Conservation (phyloP, 2,888 invertebrate species). For the Limenitis camilla region DNA sequence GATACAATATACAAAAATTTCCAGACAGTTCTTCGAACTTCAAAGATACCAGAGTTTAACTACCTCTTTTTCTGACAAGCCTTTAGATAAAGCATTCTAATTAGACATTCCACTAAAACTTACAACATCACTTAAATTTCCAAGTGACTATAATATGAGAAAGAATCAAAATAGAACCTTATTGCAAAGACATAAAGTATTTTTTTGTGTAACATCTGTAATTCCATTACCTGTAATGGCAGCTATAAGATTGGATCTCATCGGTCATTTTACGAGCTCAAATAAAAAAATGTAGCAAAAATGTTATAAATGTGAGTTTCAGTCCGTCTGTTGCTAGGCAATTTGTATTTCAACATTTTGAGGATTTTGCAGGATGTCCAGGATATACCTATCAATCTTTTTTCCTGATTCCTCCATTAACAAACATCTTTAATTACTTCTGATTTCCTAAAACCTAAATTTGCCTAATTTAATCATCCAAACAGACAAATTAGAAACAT, state of each 20-base stretch:
- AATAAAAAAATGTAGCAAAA: slow-evolving; percentile 17
- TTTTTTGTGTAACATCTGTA: neutral
- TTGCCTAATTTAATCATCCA: no score
- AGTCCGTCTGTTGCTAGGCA: neutral
- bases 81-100: slow-evolving; percentile 15
- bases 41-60: slow-evolving; percentile 2
- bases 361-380: neutral
- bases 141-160: slow-evolving; percentile 10
- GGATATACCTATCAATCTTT: no score
- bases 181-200: neutral
- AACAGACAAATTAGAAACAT: no score
- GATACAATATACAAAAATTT: no score
- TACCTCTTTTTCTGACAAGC: slow-evolving; percentile 3
- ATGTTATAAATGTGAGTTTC: neutral
- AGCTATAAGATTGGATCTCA: slow-evolving; percentile 24
- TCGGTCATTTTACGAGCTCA: slow-evolving; percentile 24
- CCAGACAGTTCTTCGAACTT: no score
- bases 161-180: slow-evolving; percentile 1
- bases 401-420: no score
- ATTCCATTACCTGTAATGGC: slow-evolving; percentile 27
- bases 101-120: slow-evolving; percentile 19
- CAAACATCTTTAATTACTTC: no score
- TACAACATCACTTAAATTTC: slow-evolving; percentile 14
- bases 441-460: no score
- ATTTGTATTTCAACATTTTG: neutral